phyloP scores from a whole-genome alignment of 2,113 vertebrate genomes.

The Tragelaphus buxtoni region DNA sequence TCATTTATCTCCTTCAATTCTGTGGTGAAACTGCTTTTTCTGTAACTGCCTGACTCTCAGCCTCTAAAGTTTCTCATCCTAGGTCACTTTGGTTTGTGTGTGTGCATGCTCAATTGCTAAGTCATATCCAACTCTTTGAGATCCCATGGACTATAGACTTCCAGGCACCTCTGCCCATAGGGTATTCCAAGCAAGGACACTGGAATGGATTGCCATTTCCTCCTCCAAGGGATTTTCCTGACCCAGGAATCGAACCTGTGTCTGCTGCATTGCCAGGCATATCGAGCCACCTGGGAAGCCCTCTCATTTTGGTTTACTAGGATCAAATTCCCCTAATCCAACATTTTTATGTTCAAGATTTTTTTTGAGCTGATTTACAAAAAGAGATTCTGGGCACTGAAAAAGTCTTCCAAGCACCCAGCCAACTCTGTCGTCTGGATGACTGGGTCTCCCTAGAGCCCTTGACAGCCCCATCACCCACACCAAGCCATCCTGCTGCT shows the following conservation, averaged over 20 bases:
- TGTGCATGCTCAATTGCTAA: not conserved
- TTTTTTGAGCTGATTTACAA: not conserved
- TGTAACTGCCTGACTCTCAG: not conserved
- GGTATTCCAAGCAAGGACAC: not conserved
- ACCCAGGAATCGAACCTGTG: not conserved
- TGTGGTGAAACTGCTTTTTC: not conserved
- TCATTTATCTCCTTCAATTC: not conserved
- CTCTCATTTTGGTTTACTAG: not conserved
- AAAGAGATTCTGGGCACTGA: not conserved
- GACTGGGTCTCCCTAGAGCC: not conserved
- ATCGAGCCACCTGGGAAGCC: not conserved
- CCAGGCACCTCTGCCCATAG: not conserved
- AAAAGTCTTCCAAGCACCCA: too few relatives aligned
- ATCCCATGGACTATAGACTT: not conserved
- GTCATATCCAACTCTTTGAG: not conserved
- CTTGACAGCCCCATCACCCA: too few relatives aligned
- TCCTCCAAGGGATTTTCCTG: not conserved
- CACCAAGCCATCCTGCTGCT: not conserved
- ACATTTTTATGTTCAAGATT: not conserved
- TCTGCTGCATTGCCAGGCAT: not conserved
- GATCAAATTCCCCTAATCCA: not conserved
- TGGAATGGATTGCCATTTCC: not conserved
- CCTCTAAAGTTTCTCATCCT: not conserved
- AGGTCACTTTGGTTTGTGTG: not conserved
- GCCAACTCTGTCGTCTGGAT: not conserved